phyloP scores from a whole-genome alignment of 2,888 invertebrate genomes.

The Cheilosia soror region DNA sequence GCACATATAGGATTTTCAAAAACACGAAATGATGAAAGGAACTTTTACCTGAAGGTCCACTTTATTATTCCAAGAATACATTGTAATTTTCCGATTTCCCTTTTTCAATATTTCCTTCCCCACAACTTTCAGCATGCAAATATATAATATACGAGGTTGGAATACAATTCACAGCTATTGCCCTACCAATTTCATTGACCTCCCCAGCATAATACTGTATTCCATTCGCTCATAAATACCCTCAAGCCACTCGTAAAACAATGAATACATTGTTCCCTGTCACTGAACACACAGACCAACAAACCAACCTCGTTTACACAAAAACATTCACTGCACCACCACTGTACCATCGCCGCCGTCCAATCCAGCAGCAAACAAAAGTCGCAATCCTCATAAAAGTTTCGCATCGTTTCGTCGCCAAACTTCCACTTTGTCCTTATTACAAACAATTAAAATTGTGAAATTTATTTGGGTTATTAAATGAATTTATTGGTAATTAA shows the following conservation, averaged over 20 bases:
- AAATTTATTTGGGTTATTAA: conserved; percentile 75
- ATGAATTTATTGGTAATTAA: conserved; percentile 75
- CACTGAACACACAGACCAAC: conserved; percentile 13
- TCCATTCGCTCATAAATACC: conserved; percentile 50
- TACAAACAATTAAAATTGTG: conserved; percentile 74
- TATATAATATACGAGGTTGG: too few species aligned
- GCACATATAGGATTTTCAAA: too few species aligned
- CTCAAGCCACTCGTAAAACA: conserved; percentile 44
- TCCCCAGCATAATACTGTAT: conserved; percentile 9
- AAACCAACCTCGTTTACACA: conserved; percentile 13
- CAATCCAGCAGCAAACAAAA: conserved; percentile 21
- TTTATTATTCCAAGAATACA: too few species aligned
- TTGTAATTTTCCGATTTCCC: too few species aligned
- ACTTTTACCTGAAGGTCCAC: too few species aligned
- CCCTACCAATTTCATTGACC: conserved; percentile 31
- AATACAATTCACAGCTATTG: background rate
- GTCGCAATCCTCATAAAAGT: conserved; percentile 67
- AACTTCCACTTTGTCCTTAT: conserved; percentile 71
- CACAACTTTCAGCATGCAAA: too few species aligned
- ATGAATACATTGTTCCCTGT: conserved; percentile 43
- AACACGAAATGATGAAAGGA: too few species aligned
- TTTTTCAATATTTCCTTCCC: too few species aligned
- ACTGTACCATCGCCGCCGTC: background rate
- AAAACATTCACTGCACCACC: background rate
- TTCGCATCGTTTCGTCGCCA: conserved; percentile 71